These are phyloP conservation scores for Geophilus truncorum DNA, from an alignment of 2,888 invertebrate species.

Conservation along the genomic window DNA sequence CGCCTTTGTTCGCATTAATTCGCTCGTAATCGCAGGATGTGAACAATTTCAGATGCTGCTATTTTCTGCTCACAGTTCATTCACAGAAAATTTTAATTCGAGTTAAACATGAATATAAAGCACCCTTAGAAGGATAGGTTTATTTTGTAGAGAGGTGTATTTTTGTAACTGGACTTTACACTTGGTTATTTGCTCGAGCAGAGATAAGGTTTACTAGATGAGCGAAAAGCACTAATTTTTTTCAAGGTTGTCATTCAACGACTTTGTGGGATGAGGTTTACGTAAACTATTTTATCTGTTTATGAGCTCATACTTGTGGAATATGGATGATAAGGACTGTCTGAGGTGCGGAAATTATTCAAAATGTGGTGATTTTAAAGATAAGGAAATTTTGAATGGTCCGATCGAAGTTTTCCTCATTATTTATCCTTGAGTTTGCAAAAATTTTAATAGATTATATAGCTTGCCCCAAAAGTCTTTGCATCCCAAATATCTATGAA, in stretches of 20 bases:
- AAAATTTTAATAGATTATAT: too few species aligned
- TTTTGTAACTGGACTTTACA: not conserved
- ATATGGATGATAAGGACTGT: not conserved
- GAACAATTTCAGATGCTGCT: slow-evolving; percentile 19
- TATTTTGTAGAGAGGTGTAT: too few species aligned
- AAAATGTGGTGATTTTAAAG: too few species aligned
- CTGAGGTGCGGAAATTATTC: not conserved
- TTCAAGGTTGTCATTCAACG: not conserved
- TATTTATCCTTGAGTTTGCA: too few species aligned
- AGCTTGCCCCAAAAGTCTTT: too few species aligned
- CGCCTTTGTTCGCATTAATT: not conserved
- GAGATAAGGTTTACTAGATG: not conserved
- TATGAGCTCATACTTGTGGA: not conserved
- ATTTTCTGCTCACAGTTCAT: slow-evolving; percentile 8
- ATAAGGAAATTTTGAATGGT: too few species aligned
- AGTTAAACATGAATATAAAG: not conserved
- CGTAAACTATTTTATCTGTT: slow-evolving; percentile 1
- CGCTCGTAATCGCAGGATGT: not conserved
- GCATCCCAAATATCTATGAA: too few species aligned
- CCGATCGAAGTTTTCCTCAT: too few species aligned
- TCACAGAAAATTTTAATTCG: not conserved
- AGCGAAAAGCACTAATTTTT: not conserved
- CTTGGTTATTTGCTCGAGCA: not conserved
- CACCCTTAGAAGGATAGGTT: not conserved
- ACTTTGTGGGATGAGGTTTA: not conserved